Evolutionary conservation across 37 sponge, comb jelly and placozoan genomes (phyloP).

Genomic region (Cliona cf. orientalis): DNA sequence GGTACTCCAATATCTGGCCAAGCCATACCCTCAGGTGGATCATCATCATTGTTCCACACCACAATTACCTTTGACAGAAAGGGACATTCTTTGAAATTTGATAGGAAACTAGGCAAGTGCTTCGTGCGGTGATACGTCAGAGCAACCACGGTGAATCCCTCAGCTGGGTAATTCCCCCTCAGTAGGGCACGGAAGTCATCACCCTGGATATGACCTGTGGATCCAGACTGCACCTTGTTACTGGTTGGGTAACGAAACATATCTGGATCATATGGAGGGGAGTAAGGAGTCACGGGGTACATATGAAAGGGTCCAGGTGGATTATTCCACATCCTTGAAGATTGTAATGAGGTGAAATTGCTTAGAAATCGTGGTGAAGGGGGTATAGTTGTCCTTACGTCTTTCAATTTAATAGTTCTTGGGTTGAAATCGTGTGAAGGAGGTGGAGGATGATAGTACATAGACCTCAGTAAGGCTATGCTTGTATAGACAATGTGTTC

Average conservation of each 20-base stretch:
- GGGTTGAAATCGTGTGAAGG: neutral
- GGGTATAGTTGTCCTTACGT: neutral
- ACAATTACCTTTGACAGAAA: conserved; percentile 72
- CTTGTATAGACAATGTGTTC: conserved; percentile 19
- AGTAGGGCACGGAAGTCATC: neutral
- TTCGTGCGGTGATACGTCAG: conserved; percentile 67
- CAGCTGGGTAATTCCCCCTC: conserved; percentile 64
- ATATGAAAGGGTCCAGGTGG: conserved; percentile 62
- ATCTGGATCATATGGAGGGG: conserved; percentile 32
- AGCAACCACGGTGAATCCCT: conserved; percentile 74
- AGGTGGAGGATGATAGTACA: conserved; percentile 55
- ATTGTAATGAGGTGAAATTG: conserved; percentile 31
- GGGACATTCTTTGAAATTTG: conserved; percentile 23
- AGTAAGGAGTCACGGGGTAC: conserved; percentile 38
- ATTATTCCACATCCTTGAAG: conserved; percentile 38
- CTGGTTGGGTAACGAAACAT: neutral
- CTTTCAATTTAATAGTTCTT: neutral
- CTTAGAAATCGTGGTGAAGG: conserved; percentile 17
- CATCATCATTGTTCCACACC: conserved; percentile 84
- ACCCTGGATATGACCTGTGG: neutral
- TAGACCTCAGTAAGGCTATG: conserved; percentile 37
- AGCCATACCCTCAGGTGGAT: conserved; percentile 14
- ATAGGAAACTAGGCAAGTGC: conserved; percentile 32
- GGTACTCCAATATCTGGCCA: conserved; percentile 67
- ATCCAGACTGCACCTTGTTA: neutral